Percentiles rank a stretch among this genome's conserved stretches.
Evolutionary conservation across 2,113 vertebrate species (phyloP).

Genomic region (Nyctereutes procyonoides): DNA sequence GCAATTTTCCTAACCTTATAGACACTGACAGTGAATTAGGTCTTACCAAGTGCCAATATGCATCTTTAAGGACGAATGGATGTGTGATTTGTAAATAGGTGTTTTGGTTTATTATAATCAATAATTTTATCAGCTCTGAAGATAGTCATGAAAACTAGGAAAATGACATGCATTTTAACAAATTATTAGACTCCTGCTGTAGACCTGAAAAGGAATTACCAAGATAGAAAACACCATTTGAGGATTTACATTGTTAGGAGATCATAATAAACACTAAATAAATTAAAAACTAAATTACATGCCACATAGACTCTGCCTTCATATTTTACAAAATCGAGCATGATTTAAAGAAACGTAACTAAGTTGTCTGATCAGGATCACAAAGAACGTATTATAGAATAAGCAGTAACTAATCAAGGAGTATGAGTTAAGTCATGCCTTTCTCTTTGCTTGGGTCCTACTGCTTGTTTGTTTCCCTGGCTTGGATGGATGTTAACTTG

Average conservation of each 20-base stretch:
- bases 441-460: neutral
- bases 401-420: neutral
- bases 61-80: constrained; percentile 7
- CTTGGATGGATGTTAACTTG: neutral
- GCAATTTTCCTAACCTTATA: neutral
- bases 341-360: neutral
- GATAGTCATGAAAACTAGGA: neutral
- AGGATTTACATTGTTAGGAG: neutral
- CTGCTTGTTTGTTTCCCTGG: neutral
- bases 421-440: too few relatives aligned
- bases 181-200: neutral
- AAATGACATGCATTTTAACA: neutral
- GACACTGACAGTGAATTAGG: neutral
- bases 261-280: neutral
- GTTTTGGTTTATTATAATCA: constrained; percentile 38
- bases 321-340: neutral
- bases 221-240: neutral
- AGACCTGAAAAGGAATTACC: constrained; percentile 5
- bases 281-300: neutral
- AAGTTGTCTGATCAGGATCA: neutral
- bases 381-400: neutral
- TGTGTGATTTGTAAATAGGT: neutral
- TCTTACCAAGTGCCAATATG: neutral
- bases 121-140: constrained; percentile 39
- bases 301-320: neutral